These are phyloP conservation scores for Platygyra sinensis DNA, from an alignment of 64 coral and sea anemone species.

Conservation along the genomic window DNA sequence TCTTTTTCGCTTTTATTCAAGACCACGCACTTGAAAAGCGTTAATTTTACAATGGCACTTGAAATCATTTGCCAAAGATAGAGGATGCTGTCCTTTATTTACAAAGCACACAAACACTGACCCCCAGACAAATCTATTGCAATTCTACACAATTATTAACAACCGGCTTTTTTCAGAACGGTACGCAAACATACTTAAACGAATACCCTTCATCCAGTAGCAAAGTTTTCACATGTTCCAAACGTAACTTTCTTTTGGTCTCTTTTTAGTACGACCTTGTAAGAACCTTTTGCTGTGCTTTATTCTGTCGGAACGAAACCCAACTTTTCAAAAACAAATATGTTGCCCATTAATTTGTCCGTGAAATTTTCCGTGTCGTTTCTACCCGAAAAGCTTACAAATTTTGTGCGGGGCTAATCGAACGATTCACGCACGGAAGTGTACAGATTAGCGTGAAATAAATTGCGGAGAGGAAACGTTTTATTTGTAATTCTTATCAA, in stretches of 20 bases:
- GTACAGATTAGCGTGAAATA: not conserved
- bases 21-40: constrained; percentile 16
- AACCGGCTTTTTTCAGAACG: not conserved
- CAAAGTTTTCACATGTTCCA: not conserved
- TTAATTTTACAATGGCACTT: constrained; percentile 42
- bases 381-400: not conserved
- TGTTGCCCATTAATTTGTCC: too few relatives aligned
- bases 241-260: not conserved
- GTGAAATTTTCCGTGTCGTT: not conserved
- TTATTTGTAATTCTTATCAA: constrained; percentile 30
- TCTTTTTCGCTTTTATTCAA: not conserved
- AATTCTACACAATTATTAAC: constrained; percentile 9
- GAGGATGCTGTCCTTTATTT: not conserved
- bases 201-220: not conserved
- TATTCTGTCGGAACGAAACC: not conserved
- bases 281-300: not conserved
- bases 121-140: not conserved
- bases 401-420: not conserved
- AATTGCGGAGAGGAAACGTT: constrained; percentile 16
- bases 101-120: not conserved
- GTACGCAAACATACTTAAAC: not conserved
- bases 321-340: not conserved
- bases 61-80: constrained; percentile 40
- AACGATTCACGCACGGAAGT: not conserved
- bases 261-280: not conserved